A percentile compares a stretch with the other conserved stretches of the same genome.
These are phyloP conservation scores for Cinclus mexicanus DNA, from an alignment of 2,113 vertebrate species.

Conservation along the genomic window DNA sequence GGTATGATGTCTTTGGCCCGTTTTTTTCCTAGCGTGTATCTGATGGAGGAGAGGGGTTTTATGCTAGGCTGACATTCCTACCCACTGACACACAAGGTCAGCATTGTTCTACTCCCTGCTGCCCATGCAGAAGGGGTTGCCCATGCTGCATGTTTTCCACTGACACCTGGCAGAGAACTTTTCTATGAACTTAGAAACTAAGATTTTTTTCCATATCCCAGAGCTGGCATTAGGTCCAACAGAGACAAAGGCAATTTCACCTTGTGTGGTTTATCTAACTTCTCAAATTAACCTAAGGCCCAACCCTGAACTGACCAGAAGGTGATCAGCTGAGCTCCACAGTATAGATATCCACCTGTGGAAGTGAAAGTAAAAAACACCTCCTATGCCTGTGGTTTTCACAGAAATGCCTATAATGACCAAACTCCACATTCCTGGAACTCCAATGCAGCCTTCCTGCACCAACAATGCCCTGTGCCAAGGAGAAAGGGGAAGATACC, in stretches of 20 bases:
- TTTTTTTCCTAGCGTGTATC: not conserved
- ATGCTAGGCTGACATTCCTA: not conserved
- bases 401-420: not conserved
- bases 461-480: not conserved
- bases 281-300: not conserved
- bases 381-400: not conserved
- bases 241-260: not conserved
- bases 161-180: not conserved
- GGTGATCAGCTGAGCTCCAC: not conserved
- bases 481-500: not conserved
- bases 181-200: not conserved
- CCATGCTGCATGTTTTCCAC: not conserved
- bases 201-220: not conserved
- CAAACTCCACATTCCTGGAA: not conserved
- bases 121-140: not conserved
- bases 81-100: not conserved
- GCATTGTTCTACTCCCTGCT: not conserved
- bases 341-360: not conserved
- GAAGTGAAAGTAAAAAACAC: not conserved
- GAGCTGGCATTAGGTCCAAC: not conserved
- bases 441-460: not conserved
- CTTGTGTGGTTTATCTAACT: not conserved
- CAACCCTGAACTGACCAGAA: not conserved
- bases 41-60: not conserved
- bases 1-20: accelerated